These are phyloP conservation scores for Microcebus jonahi DNA, from an alignment of 2,113 vertebrate species.

Conservation along the genomic window DNA sequence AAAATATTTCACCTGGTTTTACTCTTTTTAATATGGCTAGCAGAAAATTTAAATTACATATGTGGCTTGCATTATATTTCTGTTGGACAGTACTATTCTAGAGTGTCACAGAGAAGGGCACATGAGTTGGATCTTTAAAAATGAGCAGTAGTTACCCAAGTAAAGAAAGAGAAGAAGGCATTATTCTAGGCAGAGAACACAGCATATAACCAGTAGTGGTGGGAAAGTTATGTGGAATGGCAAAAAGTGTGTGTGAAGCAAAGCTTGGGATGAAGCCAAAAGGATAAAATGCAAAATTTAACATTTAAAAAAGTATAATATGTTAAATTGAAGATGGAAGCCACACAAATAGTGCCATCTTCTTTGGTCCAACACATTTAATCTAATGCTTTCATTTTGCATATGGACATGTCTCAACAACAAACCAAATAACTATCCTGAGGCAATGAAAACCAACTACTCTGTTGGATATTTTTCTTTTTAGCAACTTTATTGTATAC, in stretches of 20 bases:
- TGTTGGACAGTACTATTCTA: not conserved
- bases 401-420: not conserved
- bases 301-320: not conserved
- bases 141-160: not conserved
- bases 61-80: not conserved
- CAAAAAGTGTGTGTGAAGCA: not conserved
- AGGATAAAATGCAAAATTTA: not conserved
- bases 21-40: not conserved
- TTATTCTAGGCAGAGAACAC: not conserved
- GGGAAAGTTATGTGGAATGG: not conserved
- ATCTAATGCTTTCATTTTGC: not conserved
- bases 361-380: not conserved
- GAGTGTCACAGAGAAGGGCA: not conserved
- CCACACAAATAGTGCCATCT: not conserved
- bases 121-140: not conserved
- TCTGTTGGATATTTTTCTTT: not conserved
- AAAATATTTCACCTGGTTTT: constrained; percentile 1
- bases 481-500: not conserved
- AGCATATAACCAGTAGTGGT: not conserved
- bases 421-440: not conserved
- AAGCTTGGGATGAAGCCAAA: not conserved
- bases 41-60: not conserved
- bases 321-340: not conserved
- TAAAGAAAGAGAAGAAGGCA: not conserved
- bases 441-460: not conserved